Evolutionary conservation across 64 coral and sea anemone genomes (phyloP).

Genomic region (Montipora cactus): DNA sequence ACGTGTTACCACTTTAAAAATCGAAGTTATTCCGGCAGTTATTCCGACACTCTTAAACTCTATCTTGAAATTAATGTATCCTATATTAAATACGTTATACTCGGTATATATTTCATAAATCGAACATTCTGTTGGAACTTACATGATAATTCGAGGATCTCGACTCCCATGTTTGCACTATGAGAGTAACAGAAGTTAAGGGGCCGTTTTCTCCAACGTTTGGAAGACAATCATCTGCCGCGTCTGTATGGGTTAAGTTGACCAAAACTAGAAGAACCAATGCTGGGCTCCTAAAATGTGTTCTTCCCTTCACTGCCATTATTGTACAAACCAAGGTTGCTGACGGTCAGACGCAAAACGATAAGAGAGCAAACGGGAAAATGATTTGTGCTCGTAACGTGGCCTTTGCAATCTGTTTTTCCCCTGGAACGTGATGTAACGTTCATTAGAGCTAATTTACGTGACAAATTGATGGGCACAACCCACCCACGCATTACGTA

Average conservation of each 20-base stretch:
- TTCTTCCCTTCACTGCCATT: not conserved
- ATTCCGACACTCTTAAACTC: not conserved
- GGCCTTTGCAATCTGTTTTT: too few relatives aligned
- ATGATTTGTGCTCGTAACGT: too few relatives aligned
- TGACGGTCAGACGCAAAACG: not conserved
- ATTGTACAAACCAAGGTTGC: not conserved
- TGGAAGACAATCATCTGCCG: conserved; percentile 43
- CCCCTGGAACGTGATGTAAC: too few relatives aligned
- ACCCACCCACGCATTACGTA: too few relatives aligned
- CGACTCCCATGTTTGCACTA: conserved; percentile 61
- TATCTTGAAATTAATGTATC: not conserved
- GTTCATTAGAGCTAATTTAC: too few relatives aligned
- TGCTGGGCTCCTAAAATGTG: too few relatives aligned
- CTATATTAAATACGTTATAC: not conserved
- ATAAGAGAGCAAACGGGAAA: too few relatives aligned
- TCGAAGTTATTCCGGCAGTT: too few relatives aligned
- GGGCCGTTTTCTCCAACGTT: conserved; percentile 35
- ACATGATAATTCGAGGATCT: conserved; percentile 67
- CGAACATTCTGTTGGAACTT: not conserved
- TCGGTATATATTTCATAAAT: too few relatives aligned
- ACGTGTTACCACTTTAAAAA: too few relatives aligned
- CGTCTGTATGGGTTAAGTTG: not conserved
- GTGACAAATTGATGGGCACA: too few relatives aligned
- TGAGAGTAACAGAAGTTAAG: not conserved
- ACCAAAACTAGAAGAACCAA: not conserved